Evolutionary conservation across 2,888 invertebrate genomes (phyloP).

Genomic region (Nomada goodeniana): DNA sequence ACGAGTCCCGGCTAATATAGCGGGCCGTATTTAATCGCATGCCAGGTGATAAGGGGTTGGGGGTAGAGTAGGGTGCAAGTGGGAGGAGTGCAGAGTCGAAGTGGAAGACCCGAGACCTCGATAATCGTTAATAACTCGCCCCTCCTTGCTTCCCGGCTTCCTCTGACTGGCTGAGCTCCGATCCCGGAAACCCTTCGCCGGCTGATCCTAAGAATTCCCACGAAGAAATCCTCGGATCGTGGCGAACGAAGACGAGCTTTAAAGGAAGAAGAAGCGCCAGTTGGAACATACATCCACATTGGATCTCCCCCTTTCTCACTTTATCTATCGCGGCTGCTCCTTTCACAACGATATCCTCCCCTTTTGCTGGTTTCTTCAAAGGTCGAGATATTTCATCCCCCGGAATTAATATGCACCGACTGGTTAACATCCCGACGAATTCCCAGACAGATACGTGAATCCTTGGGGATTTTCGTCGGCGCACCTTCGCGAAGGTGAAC

Average conservation of each 20-base stretch:
- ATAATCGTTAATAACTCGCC: constrained; percentile 76
- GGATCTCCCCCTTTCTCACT: background rate
- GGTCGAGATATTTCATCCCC: constrained; percentile 74
- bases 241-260: constrained; percentile 41
- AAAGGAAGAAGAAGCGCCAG: constrained; percentile 36
- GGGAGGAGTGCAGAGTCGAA: constrained; percentile 13
- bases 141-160: constrained; percentile 16
- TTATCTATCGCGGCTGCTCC: constrained; percentile 14
- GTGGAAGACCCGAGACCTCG: constrained; percentile 65
- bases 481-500: constrained; percentile 65
- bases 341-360: constrained; percentile 21
- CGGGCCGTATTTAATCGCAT: constrained; percentile 69
- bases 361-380: constrained; percentile 67
- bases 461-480: constrained; percentile 59
- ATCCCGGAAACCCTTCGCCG: constrained; percentile 52
- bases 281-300: constrained; percentile 36
- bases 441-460: constrained; percentile 73
- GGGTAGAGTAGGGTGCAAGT: constrained; percentile 4
- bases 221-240: constrained; percentile 67
- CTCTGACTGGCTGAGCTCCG: constrained; percentile 8
- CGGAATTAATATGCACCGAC: constrained; percentile 76
- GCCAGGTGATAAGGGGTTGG: constrained; percentile 44
- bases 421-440: constrained; percentile 72
- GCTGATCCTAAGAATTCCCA: constrained; percentile 70
- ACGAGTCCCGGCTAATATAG: constrained; percentile 48